Percentiles rank a stretch among this genome's conserved stretches.
Conservation (phyloP, 2,797 vertebrate genomes). For the Ficedula albicollis region DNA sequence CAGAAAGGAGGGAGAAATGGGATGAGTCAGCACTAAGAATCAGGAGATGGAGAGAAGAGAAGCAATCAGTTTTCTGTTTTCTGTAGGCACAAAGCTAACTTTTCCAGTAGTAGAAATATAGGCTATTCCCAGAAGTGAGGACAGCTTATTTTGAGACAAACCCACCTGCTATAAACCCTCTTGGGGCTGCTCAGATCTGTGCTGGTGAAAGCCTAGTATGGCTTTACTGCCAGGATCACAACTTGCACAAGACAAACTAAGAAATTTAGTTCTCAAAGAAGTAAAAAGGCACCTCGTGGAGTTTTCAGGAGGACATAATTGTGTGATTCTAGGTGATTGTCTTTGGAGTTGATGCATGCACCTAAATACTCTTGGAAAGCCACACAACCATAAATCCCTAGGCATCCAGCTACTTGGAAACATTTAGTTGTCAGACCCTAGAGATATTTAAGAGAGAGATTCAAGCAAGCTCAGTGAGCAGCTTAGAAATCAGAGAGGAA, state of each 20-base stretch:
- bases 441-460: background rate
- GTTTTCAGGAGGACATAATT: background rate
- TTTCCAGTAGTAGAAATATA: background rate
- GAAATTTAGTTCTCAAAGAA: background rate
- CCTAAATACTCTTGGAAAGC: background rate
- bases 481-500: background rate
- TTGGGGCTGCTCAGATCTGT: background rate
- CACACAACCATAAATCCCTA: background rate
- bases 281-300: background rate
- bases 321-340: background rate
- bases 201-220: background rate
- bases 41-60: background rate
- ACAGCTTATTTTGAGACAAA: background rate
- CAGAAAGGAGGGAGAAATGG: background rate
- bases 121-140: background rate
- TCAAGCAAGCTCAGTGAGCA: background rate
- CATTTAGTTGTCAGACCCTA: background rate
- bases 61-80: background rate
- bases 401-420: background rate
- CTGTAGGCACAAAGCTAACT: background rate
- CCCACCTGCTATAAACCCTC: background rate
- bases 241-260: background rate
- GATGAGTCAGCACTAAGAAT: background rate
- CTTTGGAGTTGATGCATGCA: background rate
- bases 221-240: background rate